phyloP scores from a whole-genome alignment of 2,888 invertebrate species.

The Sabatieria punctata region DNA sequence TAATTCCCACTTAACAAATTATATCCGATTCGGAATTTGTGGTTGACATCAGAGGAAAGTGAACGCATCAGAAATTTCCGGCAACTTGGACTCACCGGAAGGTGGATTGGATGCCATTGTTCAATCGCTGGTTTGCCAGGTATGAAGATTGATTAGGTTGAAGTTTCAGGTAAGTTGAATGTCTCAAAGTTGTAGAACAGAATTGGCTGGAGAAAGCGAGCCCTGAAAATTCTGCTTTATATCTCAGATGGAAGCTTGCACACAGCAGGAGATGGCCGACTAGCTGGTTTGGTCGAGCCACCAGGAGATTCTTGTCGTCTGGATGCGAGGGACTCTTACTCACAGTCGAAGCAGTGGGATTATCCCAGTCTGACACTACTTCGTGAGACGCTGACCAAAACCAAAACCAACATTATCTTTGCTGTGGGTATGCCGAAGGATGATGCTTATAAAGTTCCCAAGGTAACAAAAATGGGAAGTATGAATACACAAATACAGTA shows the following conservation, averaged over 20 bases:
- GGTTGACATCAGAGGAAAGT: conserved; percentile 45
- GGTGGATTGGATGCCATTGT: conserved; percentile 99
- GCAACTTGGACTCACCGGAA: conserved; percentile 92
- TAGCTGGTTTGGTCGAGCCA: conserved; percentile 76
- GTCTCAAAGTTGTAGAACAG: conserved; percentile 41
- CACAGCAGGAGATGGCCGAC: conserved; percentile 97
- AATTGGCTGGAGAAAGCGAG: conserved; percentile 87
- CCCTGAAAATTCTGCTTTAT: conserved; percentile 78
- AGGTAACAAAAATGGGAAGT: too few species aligned
- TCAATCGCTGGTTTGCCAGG: conserved; percentile 71
- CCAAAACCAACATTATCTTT: conserved; percentile 1
- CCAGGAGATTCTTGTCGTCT: conserved; percentile 82
- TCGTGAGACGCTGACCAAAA: conserved; percentile 67
- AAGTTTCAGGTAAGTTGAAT: too few species aligned
- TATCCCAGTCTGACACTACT: conserved; percentile 90
- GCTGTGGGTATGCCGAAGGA: too few species aligned
- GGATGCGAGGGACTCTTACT: conserved; percentile 49
- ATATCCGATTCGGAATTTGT: too few species aligned
- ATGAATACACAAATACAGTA: too few species aligned
- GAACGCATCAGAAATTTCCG: conserved; percentile 65
- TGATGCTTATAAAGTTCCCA: too few species aligned
- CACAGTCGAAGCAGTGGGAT: conserved; percentile 48
- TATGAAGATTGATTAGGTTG: too few species aligned
- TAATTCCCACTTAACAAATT: too few species aligned
- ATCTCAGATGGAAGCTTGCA: conserved; percentile 98